These are phyloP conservation scores for Patella depressa DNA, from an alignment of 2,888 invertebrate genomes.

Conservation along the genomic window DNA sequence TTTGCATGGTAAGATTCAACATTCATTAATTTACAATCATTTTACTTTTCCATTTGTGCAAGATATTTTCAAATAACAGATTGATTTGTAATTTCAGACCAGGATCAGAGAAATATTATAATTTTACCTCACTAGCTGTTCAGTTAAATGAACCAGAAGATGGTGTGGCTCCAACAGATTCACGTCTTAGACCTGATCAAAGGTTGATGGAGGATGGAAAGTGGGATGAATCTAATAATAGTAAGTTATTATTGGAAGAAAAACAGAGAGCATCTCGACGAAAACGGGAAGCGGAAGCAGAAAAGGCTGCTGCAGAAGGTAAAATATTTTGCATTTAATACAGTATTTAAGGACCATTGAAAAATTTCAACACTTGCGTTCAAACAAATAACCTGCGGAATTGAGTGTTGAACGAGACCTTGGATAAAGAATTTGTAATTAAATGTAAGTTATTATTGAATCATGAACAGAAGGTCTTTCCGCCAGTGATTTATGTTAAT, in stretches of 20 bases:
- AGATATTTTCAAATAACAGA: no score
- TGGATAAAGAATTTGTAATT: no score
- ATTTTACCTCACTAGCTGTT: slow-evolving; percentile 94
- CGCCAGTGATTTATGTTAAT: no score
- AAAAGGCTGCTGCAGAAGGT: slow-evolving; percentile 63
- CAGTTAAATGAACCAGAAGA: slow-evolving; percentile 96
- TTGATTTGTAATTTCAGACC: slow-evolving; percentile 71
- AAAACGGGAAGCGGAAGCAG: slow-evolving; percentile 78
- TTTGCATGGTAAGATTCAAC: no score
- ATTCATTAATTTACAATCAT: no score
- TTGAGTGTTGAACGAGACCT: no score
- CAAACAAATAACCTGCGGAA: no score
- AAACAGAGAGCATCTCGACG: slow-evolving; percentile 90
- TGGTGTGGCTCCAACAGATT: slow-evolving; percentile 94
- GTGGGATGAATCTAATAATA: slow-evolving; percentile 82
- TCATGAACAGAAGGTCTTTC: no score
- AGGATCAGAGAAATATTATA: slow-evolving; percentile 85
- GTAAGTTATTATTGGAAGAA: slow-evolving; percentile 88
- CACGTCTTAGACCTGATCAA: slow-evolving; percentile 93
- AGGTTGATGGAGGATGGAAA: slow-evolving; percentile 82
- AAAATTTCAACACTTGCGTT: no score
- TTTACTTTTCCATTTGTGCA: no score
- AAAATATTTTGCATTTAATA: slow-evolving; percentile 3
- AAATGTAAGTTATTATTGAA: no score
- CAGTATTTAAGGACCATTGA: no score